Base-by-base conservation (phyloP, 2,888 invertebrate species). In the Odiellus spinosus region DNA sequence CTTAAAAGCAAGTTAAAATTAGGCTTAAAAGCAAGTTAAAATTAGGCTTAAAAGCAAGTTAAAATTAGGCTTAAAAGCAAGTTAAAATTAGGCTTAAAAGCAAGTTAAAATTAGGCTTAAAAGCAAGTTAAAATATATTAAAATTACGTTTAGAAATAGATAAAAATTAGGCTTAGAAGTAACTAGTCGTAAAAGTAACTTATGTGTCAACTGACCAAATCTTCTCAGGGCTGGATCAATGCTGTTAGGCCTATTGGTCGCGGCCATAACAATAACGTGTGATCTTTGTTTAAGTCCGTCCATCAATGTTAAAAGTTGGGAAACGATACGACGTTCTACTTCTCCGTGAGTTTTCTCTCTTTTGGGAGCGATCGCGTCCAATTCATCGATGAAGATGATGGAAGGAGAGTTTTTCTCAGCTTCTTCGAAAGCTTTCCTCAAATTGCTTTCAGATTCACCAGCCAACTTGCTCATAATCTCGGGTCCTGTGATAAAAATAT, bases 391-490 rank as follows among this genome's bases (percentile, higher is more conserved):
- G 71, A 98, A 98, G 62, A 99, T 95, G 60, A 98, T 98, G 12
- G 98, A 91, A 1, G 98, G 98, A 0, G 95, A 84, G 71, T 98
- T 98, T 71, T 96, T 96, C 67, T 98, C 98, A 1, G 96, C 96
- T 68, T 96, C 96, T 66, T 96, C 96, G 68, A 99, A 98, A 0
- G 96, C 98, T 69, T 98, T 98, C 49, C 98, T 79, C 60, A 98
- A 69, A 69, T 98, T 98, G 45, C 91, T 93, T 66, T 99, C 98
- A 0, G 96, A 96, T 69, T 99, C 98, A 56, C 98, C 98, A 49
- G 96, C 96, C 62, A 98, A 71, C 70, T 98, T 98, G 50, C 91
- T 93, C 96, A 98, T 98, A 62, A 98, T 98, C 73, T 98, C 98
- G 0, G 98, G 98, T 8, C 95, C 76, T 73, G 51, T 98, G 63